Conservation (phyloP, 1,140 invertebrate genomes). For the Ooceraea biroi region DNA sequence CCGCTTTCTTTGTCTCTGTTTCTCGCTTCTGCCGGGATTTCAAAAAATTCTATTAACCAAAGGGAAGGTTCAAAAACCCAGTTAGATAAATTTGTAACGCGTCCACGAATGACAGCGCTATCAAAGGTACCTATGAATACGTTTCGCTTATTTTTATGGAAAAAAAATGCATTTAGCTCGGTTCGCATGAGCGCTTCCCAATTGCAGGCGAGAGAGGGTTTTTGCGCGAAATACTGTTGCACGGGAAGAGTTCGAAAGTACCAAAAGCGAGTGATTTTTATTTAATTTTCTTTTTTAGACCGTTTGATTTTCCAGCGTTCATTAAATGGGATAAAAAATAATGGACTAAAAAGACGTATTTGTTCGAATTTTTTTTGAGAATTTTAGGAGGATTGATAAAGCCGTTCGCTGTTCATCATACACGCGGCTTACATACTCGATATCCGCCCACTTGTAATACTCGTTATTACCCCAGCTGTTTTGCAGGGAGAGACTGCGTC, state of each 20-base stretch:
- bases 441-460: background rate
- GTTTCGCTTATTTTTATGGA: conserved; percentile 1
- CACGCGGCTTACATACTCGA: background rate
- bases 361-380: conserved; percentile 12
- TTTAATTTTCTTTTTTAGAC: conserved; percentile 19
- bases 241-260: background rate
- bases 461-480: background rate
- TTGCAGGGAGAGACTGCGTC: background rate
- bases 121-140: background rate
- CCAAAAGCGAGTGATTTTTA: conserved; percentile 27
- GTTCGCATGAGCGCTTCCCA: background rate
- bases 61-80: background rate
- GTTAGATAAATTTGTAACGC: conserved; percentile 14
- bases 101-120: background rate
- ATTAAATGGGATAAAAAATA: conserved; percentile 54
- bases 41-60: background rate
- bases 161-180: background rate
- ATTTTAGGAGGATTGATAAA: conserved; percentile 24
- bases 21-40: background rate
- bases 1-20: background rate
- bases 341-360: conserved; percentile 39
- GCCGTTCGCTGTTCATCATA: conserved; percentile 6
- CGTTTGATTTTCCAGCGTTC: conserved; percentile 49
- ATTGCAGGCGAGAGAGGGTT: background rate
- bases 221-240: background rate